Evolutionary conservation across 37 sponge, comb jelly and placozoan genomes (phyloP).

Genomic region (Haliclona indistincta): DNA sequence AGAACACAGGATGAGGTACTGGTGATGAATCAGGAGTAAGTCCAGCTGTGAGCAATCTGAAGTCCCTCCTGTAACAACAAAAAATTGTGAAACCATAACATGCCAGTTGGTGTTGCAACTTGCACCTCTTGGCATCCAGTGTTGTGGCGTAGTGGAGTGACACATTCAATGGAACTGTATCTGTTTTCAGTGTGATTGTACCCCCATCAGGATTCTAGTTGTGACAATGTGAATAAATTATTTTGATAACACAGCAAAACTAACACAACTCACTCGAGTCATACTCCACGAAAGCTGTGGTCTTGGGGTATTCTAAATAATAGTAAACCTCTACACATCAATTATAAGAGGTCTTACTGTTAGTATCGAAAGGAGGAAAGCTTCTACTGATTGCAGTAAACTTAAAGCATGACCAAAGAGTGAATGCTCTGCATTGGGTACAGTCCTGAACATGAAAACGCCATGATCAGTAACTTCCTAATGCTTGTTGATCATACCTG

Average conservation of each 20-base stretch:
- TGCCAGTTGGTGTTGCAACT: not conserved
- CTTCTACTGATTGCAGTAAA: slow-evolving; percentile 34
- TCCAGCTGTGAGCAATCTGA: slow-evolving; percentile 64
- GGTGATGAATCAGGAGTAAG: slow-evolving; percentile 59
- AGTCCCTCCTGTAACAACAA: slow-evolving; percentile 61
- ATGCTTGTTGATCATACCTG: slow-evolving; percentile 33
- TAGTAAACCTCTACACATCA: not conserved
- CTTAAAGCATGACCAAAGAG: slow-evolving; percentile 53
- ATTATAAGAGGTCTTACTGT: slow-evolving; percentile 22
- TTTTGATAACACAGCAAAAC: not conserved
- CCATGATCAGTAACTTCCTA: slow-evolving; percentile 8
- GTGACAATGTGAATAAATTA: not conserved
- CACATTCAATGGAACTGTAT: slow-evolving; percentile 57
- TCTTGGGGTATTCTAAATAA: slow-evolving; percentile 26
- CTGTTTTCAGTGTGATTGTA: slow-evolving; percentile 49
- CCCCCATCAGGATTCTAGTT: slow-evolving; percentile 65
- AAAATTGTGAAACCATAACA: not conserved
- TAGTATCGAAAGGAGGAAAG: slow-evolving; percentile 60
- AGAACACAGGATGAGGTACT: slow-evolving; percentile 74
- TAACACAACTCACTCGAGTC: slow-evolving; percentile 18
- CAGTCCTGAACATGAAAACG: slow-evolving; percentile 27
- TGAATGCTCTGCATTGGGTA: slow-evolving; percentile 93
- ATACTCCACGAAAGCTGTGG: slow-evolving; percentile 57
- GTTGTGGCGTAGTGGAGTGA: slow-evolving; percentile 78
- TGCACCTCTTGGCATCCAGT: slow-evolving; percentile 40